phyloP scores from a whole-genome alignment of 2,888 invertebrate species.

The Parochlus steinenii region DNA sequence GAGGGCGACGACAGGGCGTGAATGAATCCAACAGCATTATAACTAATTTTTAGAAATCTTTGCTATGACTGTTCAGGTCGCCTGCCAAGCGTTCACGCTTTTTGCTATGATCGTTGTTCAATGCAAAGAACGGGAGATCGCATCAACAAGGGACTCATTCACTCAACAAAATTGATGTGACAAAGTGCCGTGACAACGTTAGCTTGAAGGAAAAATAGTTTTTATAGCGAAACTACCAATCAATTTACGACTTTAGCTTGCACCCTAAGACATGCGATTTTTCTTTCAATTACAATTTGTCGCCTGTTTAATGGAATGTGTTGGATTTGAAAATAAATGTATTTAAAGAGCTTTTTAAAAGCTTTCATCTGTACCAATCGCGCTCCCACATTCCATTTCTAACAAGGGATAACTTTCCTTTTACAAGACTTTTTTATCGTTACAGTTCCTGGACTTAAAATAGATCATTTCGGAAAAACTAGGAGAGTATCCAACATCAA shows the following conservation, averaged over 20 bases:
- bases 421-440: neutral
- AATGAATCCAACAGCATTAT: constrained; percentile 9
- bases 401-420: neutral
- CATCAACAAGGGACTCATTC: constrained; percentile 28
- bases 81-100: no score
- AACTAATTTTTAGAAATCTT: constrained; percentile 3
- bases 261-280: no score
- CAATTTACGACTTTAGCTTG: neutral
- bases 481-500: constrained; percentile 26
- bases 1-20: constrained; percentile 12
- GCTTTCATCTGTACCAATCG: constrained; percentile 4
- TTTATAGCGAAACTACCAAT: neutral
- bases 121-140: constrained; percentile 10
- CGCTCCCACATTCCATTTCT: neutral
- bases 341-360: constrained; percentile 8
- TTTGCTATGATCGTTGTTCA: neutral
- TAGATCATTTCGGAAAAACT: neutral
- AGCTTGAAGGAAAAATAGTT: constrained; percentile 26
- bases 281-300: constrained; percentile 14
- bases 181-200: constrained; percentile 20
- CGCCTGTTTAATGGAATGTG: constrained; percentile 25
- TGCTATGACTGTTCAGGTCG: no score
- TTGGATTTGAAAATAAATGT: constrained; percentile 24
- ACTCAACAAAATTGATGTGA: constrained; percentile 34
- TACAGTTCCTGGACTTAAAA: neutral